Base-by-base conservation (phyloP, 2,888 invertebrate genomes). In the Drosophila anomalata region DNA sequence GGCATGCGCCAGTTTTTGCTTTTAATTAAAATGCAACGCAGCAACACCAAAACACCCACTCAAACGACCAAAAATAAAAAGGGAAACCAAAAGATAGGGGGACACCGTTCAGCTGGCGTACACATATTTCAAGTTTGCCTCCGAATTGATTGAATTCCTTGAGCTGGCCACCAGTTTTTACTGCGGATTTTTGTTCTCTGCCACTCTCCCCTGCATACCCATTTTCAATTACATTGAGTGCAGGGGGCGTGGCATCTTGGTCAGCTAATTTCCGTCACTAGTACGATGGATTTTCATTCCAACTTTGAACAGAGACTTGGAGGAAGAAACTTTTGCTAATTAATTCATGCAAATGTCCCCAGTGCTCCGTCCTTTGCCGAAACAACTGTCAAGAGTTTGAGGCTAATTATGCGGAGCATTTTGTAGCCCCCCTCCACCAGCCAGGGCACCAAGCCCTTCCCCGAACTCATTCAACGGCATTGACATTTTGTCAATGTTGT, bases 301-400 rank as follows among this genome's bases (percentile, higher is more conserved):
- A 73, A 72, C 62, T 72, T 54, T 51, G 20, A 44, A 24, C 66
- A 52, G 50, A 44, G 67, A 65, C 24, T 58, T 56, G 39, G 50
- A 54, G 60, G 44, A 44, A 59, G 56, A 63, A 76, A 87, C 85
- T 84, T 88, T 71, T 72, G 51, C 88, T 88, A 88, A 87, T 87
- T 87, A 87, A 87, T 88, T 88, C 87, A 87, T 88, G 87, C 85
- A 87, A 88, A 87, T 87, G 77, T 75, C 63, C 76, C 71, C 58
- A 22, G 1, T 22, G 12, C 51, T 8, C 17, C 20, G 3, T n/a
- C 51, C 14, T n/a, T 47, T 17, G 29, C 26, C 50, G 14, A 51
- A 67, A 76, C 73, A 72, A 70, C 51, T 75, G 67, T 41, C 75
- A 67, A 55, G 46, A 52, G 80, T 70, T 69, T 70, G 73, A 56